Evolutionary conservation across 2,888 invertebrate genomes (phyloP), one percentile per base, ranked within the genome.

Genomic region (Brenthis hecate): DNA sequence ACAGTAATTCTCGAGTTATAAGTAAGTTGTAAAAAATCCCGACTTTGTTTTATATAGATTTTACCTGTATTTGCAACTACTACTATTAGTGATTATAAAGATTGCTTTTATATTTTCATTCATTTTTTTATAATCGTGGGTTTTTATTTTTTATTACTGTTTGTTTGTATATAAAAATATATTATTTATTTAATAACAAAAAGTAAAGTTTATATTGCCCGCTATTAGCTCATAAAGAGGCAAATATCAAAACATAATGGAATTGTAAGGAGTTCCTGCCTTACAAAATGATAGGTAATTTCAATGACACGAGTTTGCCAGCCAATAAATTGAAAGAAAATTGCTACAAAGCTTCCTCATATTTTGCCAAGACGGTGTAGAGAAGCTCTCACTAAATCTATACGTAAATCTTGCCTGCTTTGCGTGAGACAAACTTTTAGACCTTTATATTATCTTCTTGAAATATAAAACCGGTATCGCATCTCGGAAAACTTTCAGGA

Each of bases 321-420:
- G 19, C 51, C 66, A 56, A 65, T 51, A 60, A 54, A 60, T 66
- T 55, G 66, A 66, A 28, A 60, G 66, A 60, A 66, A 66, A 66
- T 66, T 66, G 60, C 58, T 61, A 66, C 48, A 58, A 60, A 54
- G 60, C 51, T 54, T 48, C 28, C n/a, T 13, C 48, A 14, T 54
- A 62, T 54, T 53, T 36, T 43, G 54, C 36, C 54, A 62, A 19
- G 32, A 60, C 57, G 57, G 19, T 50, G 60, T 36, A 56, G n/a
- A 50, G 50, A 28, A n/a, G 50, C 53, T 51, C 36, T 51, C 19
- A 53, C 43, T 53, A 32, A 53, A 62, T 62, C 19, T 54, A 54
- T 53, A 53, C 43, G 32, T 53, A 36, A 62, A 53, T 43, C 13
- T 16, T 51, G 53, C 23, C 43, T 53, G n/a, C 56, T 56, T 28